A percentile compares a stretch with the other conserved stretches of the same genome.
phyloP scores from a whole-genome alignment of 2,113 vertebrate species.

The Ictalurus punctatus region DNA sequence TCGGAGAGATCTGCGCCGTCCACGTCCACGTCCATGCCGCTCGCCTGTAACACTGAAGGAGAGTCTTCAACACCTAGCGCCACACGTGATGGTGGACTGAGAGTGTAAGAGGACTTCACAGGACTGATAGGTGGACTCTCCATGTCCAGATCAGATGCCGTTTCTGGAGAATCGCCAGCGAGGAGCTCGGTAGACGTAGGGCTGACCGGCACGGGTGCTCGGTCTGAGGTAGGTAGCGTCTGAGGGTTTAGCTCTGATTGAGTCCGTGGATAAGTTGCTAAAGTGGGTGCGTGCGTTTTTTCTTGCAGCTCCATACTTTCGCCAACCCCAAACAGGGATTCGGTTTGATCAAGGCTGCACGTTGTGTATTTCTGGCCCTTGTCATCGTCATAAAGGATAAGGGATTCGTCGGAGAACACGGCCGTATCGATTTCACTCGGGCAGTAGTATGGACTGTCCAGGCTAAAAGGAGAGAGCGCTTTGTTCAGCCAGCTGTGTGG shows the following conservation, averaged over 20 bases:
- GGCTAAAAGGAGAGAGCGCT: conserved; percentile 22
- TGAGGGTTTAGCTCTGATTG: not conserved
- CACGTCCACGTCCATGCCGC: conserved; percentile 39
- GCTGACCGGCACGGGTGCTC: not conserved
- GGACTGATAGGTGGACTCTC: conserved; percentile 37
- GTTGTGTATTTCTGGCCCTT: not conserved
- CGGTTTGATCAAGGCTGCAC: not conserved
- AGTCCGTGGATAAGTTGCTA: not conserved
- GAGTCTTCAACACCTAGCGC: conserved; percentile 7
- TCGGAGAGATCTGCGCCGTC: not conserved
- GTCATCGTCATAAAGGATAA: not conserved
- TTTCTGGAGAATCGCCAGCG: conserved; percentile 43
- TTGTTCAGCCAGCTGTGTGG: conserved; percentile 7
- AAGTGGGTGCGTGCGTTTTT: not conserved
- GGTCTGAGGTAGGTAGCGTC: conserved; percentile 2
- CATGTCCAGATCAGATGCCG: conserved; percentile 22
- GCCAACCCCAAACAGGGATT: not conserved
- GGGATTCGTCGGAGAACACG: conserved; percentile 42
- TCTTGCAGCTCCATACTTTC: not conserved
- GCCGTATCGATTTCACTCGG: conserved; percentile 37
- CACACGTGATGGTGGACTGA: conserved; percentile 27
- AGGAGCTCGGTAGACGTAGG: conserved; percentile 44
- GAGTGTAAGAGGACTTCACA: not conserved
- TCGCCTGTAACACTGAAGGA: conserved; percentile 7
- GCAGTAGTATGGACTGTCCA: conserved; percentile 42